Evolutionary conservation across 2,113 vertebrate species (phyloP).

Genomic region (Marmota monax): DNA sequence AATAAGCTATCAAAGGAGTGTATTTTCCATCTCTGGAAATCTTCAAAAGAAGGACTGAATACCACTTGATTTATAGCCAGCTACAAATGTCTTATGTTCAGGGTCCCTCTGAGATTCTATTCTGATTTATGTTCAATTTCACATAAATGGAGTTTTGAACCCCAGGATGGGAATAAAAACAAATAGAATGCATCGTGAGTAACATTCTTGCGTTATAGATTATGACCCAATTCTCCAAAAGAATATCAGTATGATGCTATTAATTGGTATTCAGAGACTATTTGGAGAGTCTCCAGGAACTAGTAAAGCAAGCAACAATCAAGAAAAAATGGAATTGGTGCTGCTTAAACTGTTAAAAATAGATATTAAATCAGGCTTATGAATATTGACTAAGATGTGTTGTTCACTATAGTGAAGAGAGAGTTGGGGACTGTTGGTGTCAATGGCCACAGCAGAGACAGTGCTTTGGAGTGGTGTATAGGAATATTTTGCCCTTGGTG

Average conservation of each 20-base stretch:
- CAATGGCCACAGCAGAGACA: neutral
- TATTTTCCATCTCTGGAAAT: conserved; percentile 1
- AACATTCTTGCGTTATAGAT: neutral
- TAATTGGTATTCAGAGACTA: neutral
- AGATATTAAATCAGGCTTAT: neutral
- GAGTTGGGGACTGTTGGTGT: neutral
- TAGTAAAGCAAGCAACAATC: neutral
- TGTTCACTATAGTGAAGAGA: neutral
- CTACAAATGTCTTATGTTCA: neutral
- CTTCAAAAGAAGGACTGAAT: conserved; percentile 29
- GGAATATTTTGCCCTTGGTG: conserved; percentile 16
- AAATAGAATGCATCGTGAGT: neutral
- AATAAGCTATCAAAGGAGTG: neutral
- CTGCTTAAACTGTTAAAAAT: neutral
- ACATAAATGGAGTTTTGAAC: neutral
- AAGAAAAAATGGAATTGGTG: neutral
- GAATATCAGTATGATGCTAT: neutral
- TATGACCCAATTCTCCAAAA: neutral
- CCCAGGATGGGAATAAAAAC: neutral
- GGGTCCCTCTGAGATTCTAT: neutral
- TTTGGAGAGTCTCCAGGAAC: neutral
- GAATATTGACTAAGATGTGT: neutral
- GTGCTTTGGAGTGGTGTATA: neutral
- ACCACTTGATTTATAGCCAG: neutral
- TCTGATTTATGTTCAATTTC: neutral